Evolutionary conservation across 2,797 vertebrate genomes (phyloP).

Genomic region (Helostoma temminkii): DNA sequence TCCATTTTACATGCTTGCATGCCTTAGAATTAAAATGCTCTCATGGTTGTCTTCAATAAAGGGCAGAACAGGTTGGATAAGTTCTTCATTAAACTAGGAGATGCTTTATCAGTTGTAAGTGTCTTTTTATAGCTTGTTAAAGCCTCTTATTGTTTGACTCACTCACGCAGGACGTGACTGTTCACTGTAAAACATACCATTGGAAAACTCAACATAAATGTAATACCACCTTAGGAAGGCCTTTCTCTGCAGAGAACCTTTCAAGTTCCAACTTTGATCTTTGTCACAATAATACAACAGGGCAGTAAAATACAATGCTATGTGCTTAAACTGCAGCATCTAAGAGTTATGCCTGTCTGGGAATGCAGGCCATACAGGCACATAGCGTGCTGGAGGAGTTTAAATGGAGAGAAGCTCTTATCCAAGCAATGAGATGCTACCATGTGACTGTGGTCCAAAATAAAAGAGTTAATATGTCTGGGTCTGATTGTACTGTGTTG

Average conservation of each 20-base stretch:
- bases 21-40: conserved; percentile 48
- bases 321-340: conserved; percentile 56
- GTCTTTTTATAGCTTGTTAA: conserved; percentile 83
- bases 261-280: conserved; percentile 83
- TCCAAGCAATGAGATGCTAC: conserved; percentile 60
- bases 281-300: conserved; percentile 75
- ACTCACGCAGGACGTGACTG: conserved; percentile 64
- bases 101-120: conserved; percentile 73
- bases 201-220: conserved; percentile 53
- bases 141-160: conserved; percentile 68
- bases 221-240: conserved; percentile 60
- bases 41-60: conserved; percentile 48
- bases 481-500: conserved; percentile 40
- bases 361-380: conserved; percentile 58
- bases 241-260: conserved; percentile 66
- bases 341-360: conserved; percentile 72
- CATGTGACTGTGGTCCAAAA: conserved; percentile 43
- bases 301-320: conserved; percentile 74
- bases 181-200: conserved; percentile 56
- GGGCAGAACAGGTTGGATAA: conserved; percentile 36
- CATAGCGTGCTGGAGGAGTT: conserved; percentile 37
- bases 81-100: conserved; percentile 73
- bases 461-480: conserved; percentile 44
- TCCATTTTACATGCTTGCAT: conserved; percentile 36
- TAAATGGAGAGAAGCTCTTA: conserved; percentile 57